Base-by-base conservation (phyloP, 2,113 vertebrate species). In the Irena cyanogastra region DNA sequence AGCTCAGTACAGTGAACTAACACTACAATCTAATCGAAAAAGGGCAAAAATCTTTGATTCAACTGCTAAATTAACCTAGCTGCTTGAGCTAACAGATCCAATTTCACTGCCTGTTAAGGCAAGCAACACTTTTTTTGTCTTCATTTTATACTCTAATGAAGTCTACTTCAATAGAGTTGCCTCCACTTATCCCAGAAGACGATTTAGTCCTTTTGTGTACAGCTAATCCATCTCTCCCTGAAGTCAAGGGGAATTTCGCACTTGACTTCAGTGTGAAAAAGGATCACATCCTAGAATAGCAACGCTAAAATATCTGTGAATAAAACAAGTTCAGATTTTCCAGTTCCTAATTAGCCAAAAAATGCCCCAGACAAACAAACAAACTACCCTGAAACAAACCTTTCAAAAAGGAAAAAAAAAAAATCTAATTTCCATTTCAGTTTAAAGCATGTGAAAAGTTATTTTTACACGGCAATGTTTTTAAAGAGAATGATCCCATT, bases 191-290 rank as follows among this genome's bases (percentile, higher is more conserved):
- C 79, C 75, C 75, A 83, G 39, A 64, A 41, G 66, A 95, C 35
- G 82, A 86, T 85, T 87, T 80, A 57, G 75, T 83, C 24, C 92
- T 92, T 94, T 88, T 95, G 76, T 93, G 52, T 52, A 81, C 83
- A 77, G 27, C 63, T 97, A 97, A 96, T 90, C 85, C 85, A 64
- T 35, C 47, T 93, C 54, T 77, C 79, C 71, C 64, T 45, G 78
- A 88, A 96, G 93, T 81, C 86, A 94, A 91, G 90, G 37, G 78
- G 82, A 95, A 94, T 83, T 91, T 13, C 82, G 81, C 74, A 91
- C 80, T 90, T 94, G 80, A 94, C 69, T 90, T 97, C 68, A 77
- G 64, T 85, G 78, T 77, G 75, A 91, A 88, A 94, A 83, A 88
- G 75, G 84, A 94, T 91, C 91, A 88, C 19, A 20, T 80, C 61